These are phyloP conservation scores for Mesochorus sp. DNA, from an alignment of 2,888 invertebrate species.

Conservation along the genomic window DNA sequence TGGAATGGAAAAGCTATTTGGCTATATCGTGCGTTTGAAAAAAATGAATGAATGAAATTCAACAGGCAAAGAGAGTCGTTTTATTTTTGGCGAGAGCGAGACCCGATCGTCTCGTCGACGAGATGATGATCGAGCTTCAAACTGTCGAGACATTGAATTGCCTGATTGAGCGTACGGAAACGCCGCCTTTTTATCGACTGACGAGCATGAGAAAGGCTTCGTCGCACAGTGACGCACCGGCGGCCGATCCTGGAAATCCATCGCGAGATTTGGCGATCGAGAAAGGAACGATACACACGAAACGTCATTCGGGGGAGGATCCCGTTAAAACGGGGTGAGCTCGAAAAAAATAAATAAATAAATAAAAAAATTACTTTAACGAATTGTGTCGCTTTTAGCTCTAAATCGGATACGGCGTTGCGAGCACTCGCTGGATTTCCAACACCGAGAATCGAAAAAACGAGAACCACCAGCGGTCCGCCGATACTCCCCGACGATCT, in stretches of 20 bases:
- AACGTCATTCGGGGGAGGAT: constrained; percentile 95
- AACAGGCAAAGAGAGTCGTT: constrained; percentile 96
- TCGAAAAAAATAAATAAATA: neutral
- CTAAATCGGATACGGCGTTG: constrained; percentile 87
- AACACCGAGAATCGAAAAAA: constrained; percentile 85
- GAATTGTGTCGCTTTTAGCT: constrained; percentile 76
- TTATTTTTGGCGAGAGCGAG: constrained; percentile 95
- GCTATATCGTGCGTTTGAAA: too few species aligned
- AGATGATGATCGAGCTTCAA: constrained; percentile 98
- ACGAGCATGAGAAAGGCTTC: constrained; percentile 96
- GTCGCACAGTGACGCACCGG: constrained; percentile 87
- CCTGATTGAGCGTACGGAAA: constrained; percentile 97
- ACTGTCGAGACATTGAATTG: constrained; percentile 98
- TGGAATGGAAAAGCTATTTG: neutral
- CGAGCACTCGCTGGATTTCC: constrained; percentile 84
- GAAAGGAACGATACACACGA: constrained; percentile 98
- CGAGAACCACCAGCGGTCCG: constrained; percentile 85
- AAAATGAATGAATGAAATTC: constrained; percentile 27
- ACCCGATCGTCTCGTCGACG: constrained; percentile 96
- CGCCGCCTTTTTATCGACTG: constrained; percentile 98
- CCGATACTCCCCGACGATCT: constrained; percentile 84
- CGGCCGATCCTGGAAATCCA: constrained; percentile 83
- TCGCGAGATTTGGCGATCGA: constrained; percentile 88
- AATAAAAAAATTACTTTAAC: neutral
- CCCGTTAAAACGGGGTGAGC: constrained; percentile 89